Percentiles rank a stretch among this genome's conserved stretches.
Evolutionary conservation across 2,113 vertebrate species (phyloP).

Genomic region (Phoenicopterus ruber): DNA sequence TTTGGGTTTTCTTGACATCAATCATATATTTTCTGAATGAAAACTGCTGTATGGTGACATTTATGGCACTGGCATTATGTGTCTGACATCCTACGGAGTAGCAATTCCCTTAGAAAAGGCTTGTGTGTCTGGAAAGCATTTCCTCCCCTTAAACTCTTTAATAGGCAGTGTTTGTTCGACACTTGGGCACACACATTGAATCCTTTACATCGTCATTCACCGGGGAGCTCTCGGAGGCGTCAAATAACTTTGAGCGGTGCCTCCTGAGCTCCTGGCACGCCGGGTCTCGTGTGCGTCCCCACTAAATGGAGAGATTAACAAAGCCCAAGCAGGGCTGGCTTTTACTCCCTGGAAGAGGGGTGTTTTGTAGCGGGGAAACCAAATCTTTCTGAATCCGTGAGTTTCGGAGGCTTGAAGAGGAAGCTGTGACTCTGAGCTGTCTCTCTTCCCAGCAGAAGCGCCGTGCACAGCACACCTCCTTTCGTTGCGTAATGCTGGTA

Average conservation of each 20-base stretch:
- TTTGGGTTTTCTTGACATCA: background rate
- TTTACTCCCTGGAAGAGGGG: background rate
- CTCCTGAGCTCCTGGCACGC: background rate
- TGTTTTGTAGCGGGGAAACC: background rate
- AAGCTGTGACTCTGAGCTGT: conserved; percentile 24
- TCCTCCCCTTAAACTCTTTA: background rate
- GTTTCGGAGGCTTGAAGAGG: background rate
- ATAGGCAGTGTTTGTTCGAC: background rate
- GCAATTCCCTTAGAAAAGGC: background rate
- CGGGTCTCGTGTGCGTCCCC: background rate
- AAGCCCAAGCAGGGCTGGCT: background rate
- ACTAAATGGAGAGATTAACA: background rate
- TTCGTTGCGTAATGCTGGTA: background rate
- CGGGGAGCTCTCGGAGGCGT: background rate
- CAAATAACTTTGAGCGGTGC: background rate
- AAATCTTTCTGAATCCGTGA: background rate
- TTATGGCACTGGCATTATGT: background rate
- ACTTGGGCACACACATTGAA: background rate
- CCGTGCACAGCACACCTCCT: background rate
- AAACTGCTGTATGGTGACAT: conserved; percentile 31
- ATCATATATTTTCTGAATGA: conserved; percentile 18
- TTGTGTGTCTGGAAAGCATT: conserved; percentile 22
- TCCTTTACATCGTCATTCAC: background rate
- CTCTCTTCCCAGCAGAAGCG: background rate
- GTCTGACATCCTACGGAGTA: background rate